Evolutionary conservation across 1,140 invertebrate species (phyloP), one percentile per base, ranked within the genome.

Genomic region (Magallana angulata): DNA sequence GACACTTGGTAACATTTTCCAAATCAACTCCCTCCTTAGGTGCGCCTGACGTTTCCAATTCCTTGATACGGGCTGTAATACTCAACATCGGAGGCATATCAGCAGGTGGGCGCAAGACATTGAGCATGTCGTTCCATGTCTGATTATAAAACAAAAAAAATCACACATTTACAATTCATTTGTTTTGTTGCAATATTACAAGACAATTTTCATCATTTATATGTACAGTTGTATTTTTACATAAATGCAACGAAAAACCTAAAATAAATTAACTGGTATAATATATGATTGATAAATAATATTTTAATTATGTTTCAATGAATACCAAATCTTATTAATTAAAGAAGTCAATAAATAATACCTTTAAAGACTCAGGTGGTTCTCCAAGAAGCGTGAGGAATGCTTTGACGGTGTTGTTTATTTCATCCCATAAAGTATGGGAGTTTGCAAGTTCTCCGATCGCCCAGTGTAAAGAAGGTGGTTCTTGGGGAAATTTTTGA

Each of bases 81-180:
- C 68, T 76, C 1, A 76, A 8, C 8, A 30, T 18, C 1, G 24
- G 68, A 8, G 24, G 30, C 24, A 30, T 36, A 7, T 76, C 68
- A 1, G 68, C 68, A 30, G 68, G 24, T 0, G 68, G 68, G 8
- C 68, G 68, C 12, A 76, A 4, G 24, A 76, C 68, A 36, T 76
- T 30, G 12, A 76, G 68, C 7, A 76, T 76, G 8, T 76, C 36
- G 68, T 76, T 76, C 68, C 68, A 76, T 18, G 68, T 76, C 68
- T 76, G 36, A 48, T 48, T 48, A 48, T 48, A 5, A 48, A 48
- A 48, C 36, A 48, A 2, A 48, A 48, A 36, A 48, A 48, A 48
- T 48, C 36, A 4, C 3, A 4, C 36, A 48, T 48, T 48, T 48
- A 4, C 36, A 48, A 48, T 48, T 48, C 5, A 48, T 48, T 48